Evolutionary conservation across 1,140 invertebrate species (phyloP), one percentile per base, ranked within the genome.

Genomic region (Brachystomella parvula): DNA sequence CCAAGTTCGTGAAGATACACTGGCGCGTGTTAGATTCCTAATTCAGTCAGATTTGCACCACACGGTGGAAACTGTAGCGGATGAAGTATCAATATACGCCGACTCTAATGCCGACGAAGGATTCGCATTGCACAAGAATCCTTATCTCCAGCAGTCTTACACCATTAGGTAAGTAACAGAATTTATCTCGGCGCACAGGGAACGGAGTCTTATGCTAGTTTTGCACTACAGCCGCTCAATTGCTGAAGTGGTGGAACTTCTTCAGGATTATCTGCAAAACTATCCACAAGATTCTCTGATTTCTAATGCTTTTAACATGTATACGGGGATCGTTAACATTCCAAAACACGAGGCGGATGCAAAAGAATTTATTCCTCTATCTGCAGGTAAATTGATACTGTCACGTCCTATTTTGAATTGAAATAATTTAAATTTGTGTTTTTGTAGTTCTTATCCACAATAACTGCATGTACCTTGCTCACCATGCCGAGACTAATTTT

Each of bases 391-490:
- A 28, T 24, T 15, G 56, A 17, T 56, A n/a, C 15, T 53, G 33
- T 28, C 44, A 3, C 31, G 28, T 24, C 31, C 33, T 64, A 47
- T 28, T 24, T 24, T 65, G 35, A 49, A 65, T 58, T 53, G 30
- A 9, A 61, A 32, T 21, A 28, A 47, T 56, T 62, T 30, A 39
- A 44, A 26, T 64, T 71, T 67, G 61, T 61, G 66, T 72, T 65
- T 67, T 67, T 76, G 66, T 81, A 88, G 93, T 89, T n/a, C 73
- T 96, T 24, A 90, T 93, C 73, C 87, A 94, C 78, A 97, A 96
- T 78, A 95, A 96, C 77, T 94, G 91, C 74, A 86, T 91, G 84
- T 96, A 87, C 75, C 81, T 96, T 0, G 84, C 87, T 0, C 87
- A 94, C 78, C 84, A 87, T 90, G 31, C 81, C 85, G 58, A 84